Conservation (phyloP, 2,113 vertebrate species). For the Misgurnus mizolepis region DNA sequence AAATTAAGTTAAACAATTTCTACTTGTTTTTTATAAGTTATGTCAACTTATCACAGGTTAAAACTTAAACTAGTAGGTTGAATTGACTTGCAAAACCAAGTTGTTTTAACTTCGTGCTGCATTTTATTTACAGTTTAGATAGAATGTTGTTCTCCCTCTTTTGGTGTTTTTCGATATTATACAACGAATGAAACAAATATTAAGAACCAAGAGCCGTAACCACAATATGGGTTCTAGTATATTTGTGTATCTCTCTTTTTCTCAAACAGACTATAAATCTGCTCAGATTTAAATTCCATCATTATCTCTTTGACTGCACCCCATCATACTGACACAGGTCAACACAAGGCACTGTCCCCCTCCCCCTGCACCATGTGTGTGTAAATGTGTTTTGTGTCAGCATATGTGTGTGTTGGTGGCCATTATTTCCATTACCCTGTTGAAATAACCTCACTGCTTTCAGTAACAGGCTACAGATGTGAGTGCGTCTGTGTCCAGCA, state of each 20-base stretch:
- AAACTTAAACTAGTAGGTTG: too few species aligned
- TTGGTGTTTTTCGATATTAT: too few species aligned
- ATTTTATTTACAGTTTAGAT: too few species aligned
- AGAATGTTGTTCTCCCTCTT: too few species aligned
- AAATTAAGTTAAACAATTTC: too few species aligned
- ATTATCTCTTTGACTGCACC: slow-evolving; percentile 28
- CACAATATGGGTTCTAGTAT: too few species aligned
- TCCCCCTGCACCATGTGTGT: slow-evolving; percentile 7
- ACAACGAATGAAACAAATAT: too few species aligned
- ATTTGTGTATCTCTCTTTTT: not conserved
- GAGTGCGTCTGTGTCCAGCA: slow-evolving; percentile 42
- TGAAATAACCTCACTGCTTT: slow-evolving; percentile 47
- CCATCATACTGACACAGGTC: slow-evolving; percentile 31
- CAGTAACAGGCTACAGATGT: slow-evolving; percentile 50
- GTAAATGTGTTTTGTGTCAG: slow-evolving; percentile 30
- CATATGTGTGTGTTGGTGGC: slow-evolving; percentile 35
- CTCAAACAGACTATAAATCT: not conserved
- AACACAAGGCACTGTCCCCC: slow-evolving; percentile 25
- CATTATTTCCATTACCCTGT: slow-evolving; percentile 48
- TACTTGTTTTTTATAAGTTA: too few species aligned
- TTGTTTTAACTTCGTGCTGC: too few species aligned
- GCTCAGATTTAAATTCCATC: slow-evolving; percentile 27
- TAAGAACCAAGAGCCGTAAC: too few species aligned
- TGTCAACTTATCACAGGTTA: too few species aligned
- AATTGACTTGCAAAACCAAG: too few species aligned